These are phyloP conservation scores for Drosophila nannoptera DNA, from an alignment of 1,140 invertebrate genomes.

Conservation along the genomic window DNA sequence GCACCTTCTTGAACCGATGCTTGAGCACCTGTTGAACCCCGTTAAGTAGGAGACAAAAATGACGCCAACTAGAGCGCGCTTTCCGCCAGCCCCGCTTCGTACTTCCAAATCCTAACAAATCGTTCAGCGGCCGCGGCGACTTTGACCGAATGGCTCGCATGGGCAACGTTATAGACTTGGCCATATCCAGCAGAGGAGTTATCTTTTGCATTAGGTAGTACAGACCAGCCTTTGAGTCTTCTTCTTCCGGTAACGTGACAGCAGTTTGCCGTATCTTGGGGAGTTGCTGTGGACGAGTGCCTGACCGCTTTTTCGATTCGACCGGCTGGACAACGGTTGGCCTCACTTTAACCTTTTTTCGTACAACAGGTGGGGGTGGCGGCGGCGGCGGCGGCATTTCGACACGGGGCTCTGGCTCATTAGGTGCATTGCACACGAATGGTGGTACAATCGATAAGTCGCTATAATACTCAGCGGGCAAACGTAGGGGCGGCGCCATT, in stretches of 20 bases:
- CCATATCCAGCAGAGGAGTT: slow-evolving; percentile 35
- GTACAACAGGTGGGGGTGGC: not conserved
- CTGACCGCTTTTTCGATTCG: slow-evolving; percentile 20
- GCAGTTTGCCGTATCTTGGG: slow-evolving; percentile 12
- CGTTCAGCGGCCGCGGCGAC: slow-evolving; percentile 17
- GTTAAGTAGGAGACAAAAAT: slow-evolving; percentile 49
- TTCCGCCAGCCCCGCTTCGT: slow-evolving; percentile 26
- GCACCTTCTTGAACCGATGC: slow-evolving; percentile 44
- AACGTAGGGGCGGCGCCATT: slow-evolving; percentile 11
- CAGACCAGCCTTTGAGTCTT: slow-evolving; percentile 48
- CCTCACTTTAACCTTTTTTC: not conserved
- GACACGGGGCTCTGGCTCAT: not conserved
- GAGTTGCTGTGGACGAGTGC: slow-evolving; percentile 52
- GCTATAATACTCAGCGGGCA: slow-evolving; percentile 37
- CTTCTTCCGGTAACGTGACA: not conserved
- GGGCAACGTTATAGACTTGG: not conserved
- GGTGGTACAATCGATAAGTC: slow-evolving; percentile 23
- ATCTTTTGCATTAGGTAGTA: slow-evolving; percentile 47
- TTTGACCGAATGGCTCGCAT: not conserved
- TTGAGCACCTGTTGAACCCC: slow-evolving; percentile 58
- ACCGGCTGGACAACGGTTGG: not conserved
- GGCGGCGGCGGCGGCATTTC: slow-evolving; percentile 1
- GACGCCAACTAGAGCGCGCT: slow-evolving; percentile 56
- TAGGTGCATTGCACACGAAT: not conserved
- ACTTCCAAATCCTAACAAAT: slow-evolving; percentile 41